Base-by-base conservation (phyloP, 1,140 invertebrate species). In the Trichonephila clavata region DNA sequence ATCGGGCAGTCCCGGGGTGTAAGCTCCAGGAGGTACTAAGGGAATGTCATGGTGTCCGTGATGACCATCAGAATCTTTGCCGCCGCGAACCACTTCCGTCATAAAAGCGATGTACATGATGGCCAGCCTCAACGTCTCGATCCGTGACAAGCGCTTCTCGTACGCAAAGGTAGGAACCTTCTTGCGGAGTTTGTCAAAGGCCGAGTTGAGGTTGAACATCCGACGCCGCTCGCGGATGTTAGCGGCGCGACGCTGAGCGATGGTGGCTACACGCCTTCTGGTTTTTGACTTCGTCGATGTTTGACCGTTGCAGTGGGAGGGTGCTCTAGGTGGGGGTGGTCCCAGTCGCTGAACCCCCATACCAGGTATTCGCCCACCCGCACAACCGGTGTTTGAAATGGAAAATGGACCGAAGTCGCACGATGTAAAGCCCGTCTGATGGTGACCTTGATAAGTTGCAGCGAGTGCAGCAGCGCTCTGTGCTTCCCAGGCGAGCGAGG, bases 141-240 rank as follows among this genome's bases (percentile, higher is more conserved):
- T 99, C 95, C 99, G 98, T 0, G 99, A 99, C 0, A 99, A 97
- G 0, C 99, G 97, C 95, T 99, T 99, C 96, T 99, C 99, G 95
- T 99, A 99, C 0, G 99, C 99, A 95, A 99, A 99, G 1, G 99
- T 99, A 39, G 99, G 99, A 18, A 99, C 99, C 96, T 99, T 99
- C 94, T 98, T 96, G 18, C 98, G 96, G 50, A 99, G 96, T 95
- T 98, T 98, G 95, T 99, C 98, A 95, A 99, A 99, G 5, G 99
- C 99, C 95, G 99, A 98, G 95, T 99, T 99, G 80, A 99, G 96
- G 96, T 99, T 99, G 95, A 99, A 98, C 99, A 99, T 99, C 94
- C 99, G 96, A 81, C 98, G 97, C 90, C 99, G 96, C 95, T 99
- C 99, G 0, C 99, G 97, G 94, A 99, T 99, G 96, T 99, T 99